Evolutionary conservation across 2,113 vertebrate genomes (phyloP).

Genomic region (Eurystomus gularis): DNA sequence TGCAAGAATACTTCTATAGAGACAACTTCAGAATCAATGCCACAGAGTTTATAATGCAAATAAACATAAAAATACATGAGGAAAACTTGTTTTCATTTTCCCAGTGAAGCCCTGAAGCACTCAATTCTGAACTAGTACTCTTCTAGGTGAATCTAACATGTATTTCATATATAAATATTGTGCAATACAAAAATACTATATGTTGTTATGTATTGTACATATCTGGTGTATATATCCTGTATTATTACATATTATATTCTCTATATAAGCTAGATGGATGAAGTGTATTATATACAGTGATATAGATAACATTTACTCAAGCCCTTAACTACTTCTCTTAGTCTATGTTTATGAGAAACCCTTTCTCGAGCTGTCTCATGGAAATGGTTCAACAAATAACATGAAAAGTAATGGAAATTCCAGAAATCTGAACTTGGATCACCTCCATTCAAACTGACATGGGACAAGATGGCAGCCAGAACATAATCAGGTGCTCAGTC

Average conservation of each 20-base stretch:
- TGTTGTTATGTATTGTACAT: neutral
- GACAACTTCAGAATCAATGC: neutral
- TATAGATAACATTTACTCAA: neutral
- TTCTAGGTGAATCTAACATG: neutral
- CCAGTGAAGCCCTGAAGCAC: neutral
- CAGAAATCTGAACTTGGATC: neutral
- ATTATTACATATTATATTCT: neutral
- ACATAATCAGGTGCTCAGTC: neutral
- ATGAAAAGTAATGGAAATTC: neutral
- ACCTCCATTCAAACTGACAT: neutral
- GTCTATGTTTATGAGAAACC: neutral
- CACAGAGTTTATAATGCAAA: neutral
- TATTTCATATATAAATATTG: neutral
- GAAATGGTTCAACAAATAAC: neutral
- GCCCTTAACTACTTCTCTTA: neutral
- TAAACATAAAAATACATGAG: neutral
- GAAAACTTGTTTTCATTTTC: neutral
- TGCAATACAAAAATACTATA: neutral
- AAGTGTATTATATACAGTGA: neutral
- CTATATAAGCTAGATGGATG: neutral
- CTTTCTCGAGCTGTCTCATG: neutral
- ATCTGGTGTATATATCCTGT: too few species aligned
- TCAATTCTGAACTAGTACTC: neutral
- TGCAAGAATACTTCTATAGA: neutral
- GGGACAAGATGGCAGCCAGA: neutral